Evolutionary conservation across 2,888 invertebrate species (phyloP).

Genomic region (Halictus ligatus): DNA sequence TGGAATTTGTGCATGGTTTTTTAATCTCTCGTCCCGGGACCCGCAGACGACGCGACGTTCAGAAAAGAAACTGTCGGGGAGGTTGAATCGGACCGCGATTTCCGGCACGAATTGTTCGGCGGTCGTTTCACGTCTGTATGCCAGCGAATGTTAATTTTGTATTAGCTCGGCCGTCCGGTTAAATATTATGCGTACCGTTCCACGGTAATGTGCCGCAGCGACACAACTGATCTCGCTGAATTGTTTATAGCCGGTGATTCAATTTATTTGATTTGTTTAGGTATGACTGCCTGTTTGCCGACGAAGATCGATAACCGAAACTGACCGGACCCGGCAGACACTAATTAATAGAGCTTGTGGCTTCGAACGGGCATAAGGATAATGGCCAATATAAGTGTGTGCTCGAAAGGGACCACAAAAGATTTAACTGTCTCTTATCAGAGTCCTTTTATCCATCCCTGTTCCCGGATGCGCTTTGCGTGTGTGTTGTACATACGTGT

Average conservation of each 20-base stretch:
- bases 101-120: not conserved
- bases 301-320: not conserved
- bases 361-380: not conserved
- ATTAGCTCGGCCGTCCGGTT: not conserved
- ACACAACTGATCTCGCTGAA: constrained; percentile 4
- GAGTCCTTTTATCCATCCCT: too few relatives aligned
- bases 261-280: not conserved
- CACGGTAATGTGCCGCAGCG: not conserved
- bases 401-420: not conserved
- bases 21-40: not conserved
- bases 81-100: not conserved
- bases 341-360: not conserved
- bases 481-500: too few relatives aligned
- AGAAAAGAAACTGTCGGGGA: not conserved
- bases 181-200: not conserved
- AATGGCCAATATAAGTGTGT: not conserved
- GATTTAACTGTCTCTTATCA: not conserved
- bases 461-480: too few relatives aligned
- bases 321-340: not conserved
- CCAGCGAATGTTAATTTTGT: constrained; percentile 3
- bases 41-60: not conserved
- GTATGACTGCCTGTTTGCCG: not conserved
- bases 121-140: not conserved
- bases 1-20: constrained; percentile 22
- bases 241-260: not conserved